Conservation (phyloP, 2,797 vertebrate species). For the Adelosebastes latens region DNA sequence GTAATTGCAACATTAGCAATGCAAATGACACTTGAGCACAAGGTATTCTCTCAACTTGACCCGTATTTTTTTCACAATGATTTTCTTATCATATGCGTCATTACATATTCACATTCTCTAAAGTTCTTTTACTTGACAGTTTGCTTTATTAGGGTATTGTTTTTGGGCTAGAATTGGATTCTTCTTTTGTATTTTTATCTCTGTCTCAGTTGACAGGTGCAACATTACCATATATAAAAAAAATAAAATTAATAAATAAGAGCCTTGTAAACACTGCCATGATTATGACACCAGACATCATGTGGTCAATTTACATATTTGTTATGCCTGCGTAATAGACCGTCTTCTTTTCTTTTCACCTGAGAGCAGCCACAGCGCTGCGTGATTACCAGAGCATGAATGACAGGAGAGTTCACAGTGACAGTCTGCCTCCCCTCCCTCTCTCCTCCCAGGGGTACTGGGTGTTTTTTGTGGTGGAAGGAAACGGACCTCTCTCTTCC, state of each 20-base stretch:
- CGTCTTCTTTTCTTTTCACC: constrained; percentile 32
- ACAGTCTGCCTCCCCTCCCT: constrained; percentile 19
- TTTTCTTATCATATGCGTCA: constrained; percentile 6
- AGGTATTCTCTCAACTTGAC: constrained; percentile 13
- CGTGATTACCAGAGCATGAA: constrained; percentile 39
- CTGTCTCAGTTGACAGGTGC: constrained; percentile 36
- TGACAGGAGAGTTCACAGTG: constrained; percentile 18
- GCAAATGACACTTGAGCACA: constrained; percentile 4
- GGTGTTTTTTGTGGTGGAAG: constrained; percentile 89
- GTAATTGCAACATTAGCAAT: constrained; percentile 24
- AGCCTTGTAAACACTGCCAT: constrained; percentile 7
- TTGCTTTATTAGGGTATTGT: not conserved
- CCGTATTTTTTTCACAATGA: not conserved
- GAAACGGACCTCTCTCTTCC: constrained; percentile 86
- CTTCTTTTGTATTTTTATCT: constrained; percentile 10
- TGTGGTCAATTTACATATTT: constrained; percentile 46
- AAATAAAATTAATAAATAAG: not conserved
- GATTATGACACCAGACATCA: constrained; percentile 29
- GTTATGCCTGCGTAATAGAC: not conserved
- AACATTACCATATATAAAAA: constrained; percentile 28
- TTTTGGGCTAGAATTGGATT: not conserved
- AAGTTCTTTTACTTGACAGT: not conserved
- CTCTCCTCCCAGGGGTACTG: constrained; percentile 88
- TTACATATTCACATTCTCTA: not conserved
- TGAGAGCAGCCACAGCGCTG: constrained; percentile 17